phyloP scores from a whole-genome alignment of 2,797 vertebrate species.

The Alauda arvensis region DNA sequence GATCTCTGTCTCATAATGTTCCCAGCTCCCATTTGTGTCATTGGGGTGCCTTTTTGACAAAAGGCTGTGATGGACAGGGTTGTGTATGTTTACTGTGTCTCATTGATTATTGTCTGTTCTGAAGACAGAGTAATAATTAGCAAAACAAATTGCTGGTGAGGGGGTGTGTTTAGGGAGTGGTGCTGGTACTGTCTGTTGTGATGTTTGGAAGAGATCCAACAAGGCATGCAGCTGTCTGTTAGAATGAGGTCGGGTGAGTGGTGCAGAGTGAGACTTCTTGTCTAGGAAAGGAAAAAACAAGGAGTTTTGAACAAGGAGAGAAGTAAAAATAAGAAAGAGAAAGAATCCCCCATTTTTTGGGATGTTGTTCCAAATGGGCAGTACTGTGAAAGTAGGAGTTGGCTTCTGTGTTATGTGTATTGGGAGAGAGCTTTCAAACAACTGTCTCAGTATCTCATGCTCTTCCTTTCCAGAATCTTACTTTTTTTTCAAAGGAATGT shows the following conservation, averaged over 20 bases:
- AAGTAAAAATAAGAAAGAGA: background rate
- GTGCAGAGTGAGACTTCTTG: background rate
- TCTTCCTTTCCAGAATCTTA: background rate
- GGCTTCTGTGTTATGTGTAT: background rate
- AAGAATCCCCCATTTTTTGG: background rate
- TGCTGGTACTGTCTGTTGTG: background rate
- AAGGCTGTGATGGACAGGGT: background rate
- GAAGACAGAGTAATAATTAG: constrained; percentile 20
- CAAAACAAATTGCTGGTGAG: background rate
- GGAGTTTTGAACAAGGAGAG: background rate
- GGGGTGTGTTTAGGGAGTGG: background rate
- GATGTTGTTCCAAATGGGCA: background rate
- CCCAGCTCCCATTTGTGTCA: background rate
- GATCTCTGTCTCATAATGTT: background rate
- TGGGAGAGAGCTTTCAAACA: background rate
- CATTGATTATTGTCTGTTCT: constrained; percentile 10
- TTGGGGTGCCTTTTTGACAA: background rate
- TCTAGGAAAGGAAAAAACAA: background rate
- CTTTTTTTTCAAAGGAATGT: background rate
- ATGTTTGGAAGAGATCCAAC: background rate
- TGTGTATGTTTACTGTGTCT: background rate
- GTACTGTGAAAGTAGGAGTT: background rate
- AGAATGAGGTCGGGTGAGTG: fast-evolving
- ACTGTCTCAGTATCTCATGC: background rate
- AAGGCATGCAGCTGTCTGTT: background rate